Conservation (phyloP, 2,888 invertebrate genomes). For the Tetrapedia diversipes region DNA sequence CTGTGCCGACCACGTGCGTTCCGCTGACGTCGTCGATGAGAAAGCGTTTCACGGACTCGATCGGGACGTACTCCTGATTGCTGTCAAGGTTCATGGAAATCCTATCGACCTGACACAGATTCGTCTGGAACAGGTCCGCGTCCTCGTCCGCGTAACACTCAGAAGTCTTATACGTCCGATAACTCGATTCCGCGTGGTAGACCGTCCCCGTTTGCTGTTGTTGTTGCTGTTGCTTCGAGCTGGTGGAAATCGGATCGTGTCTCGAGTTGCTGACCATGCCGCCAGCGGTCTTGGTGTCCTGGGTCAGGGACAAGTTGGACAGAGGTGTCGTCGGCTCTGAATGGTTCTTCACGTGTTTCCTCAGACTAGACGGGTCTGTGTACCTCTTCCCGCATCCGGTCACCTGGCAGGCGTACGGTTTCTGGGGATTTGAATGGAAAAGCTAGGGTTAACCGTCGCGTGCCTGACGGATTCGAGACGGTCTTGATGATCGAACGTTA, state of each 20-base stretch:
- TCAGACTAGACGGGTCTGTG: slow-evolving; percentile 96
- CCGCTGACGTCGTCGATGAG: slow-evolving; percentile 71
- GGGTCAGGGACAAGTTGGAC: slow-evolving; percentile 38
- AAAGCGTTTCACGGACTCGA: slow-evolving; percentile 77
- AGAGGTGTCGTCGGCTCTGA: slow-evolving; percentile 64
- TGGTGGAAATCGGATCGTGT: slow-evolving; percentile 36
- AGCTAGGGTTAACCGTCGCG: too few species aligned
- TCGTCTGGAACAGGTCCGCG: slow-evolving; percentile 62
- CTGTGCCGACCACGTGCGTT: slow-evolving; percentile 51
- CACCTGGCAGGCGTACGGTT: slow-evolving; percentile 96
- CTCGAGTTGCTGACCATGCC: slow-evolving; percentile 11
- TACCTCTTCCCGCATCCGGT: slow-evolving; percentile 94
- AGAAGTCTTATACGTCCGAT: slow-evolving; percentile 62
- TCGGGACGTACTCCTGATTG: slow-evolving; percentile 79
- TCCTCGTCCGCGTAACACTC: slow-evolving; percentile 66
- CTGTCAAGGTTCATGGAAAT: slow-evolving; percentile 70
- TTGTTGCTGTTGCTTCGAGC: slow-evolving; percentile 37
- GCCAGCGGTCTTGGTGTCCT: slow-evolving; percentile 42
- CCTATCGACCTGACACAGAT: slow-evolving; percentile 62
- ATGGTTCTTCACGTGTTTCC: slow-evolving; percentile 96
- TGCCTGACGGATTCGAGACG: too few species aligned
- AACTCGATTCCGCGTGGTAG: slow-evolving; percentile 46
- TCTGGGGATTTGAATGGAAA: slow-evolving; percentile 85
- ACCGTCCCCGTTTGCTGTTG: slow-evolving; percentile 42
- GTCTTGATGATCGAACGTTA: too few species aligned